Percentiles rank a stretch among this genome's conserved stretches.
These are phyloP conservation scores for Bombus impatiens DNA, from an alignment of 1,140 invertebrate genomes.

Conservation along the genomic window DNA sequence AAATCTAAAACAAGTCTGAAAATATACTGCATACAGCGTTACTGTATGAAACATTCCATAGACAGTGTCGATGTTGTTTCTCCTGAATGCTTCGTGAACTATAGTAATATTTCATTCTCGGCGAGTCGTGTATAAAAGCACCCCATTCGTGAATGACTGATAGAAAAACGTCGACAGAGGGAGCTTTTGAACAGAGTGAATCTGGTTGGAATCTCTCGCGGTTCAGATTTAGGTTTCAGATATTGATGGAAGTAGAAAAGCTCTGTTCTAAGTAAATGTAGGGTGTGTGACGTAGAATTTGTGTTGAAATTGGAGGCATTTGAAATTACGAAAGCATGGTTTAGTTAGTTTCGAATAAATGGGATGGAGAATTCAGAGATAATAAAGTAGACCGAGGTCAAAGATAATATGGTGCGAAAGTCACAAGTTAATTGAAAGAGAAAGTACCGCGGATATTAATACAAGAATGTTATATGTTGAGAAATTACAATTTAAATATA, in stretches of 20 bases:
- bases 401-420: background rate
- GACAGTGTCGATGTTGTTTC: background rate
- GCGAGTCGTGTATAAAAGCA: background rate
- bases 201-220: background rate
- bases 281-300: background rate
- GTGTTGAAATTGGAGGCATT: background rate
- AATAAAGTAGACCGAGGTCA: background rate
- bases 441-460: background rate
- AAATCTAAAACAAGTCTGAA: background rate
- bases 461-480: background rate
- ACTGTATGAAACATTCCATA: background rate
- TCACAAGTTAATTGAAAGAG: background rate
- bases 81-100: background rate
- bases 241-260: background rate
- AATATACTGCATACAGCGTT: background rate
- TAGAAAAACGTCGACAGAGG: background rate
- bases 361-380: background rate
- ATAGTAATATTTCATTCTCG: background rate
- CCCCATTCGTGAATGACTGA: background rate
- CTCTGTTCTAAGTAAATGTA: background rate
- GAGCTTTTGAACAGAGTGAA: background rate
- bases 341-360: background rate
- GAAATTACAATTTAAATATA: too few species aligned
- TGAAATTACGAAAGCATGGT: background rate
- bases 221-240: constrained; percentile 1